Evolutionary conservation across 2,888 invertebrate species (phyloP), one percentile per base, ranked within the genome.

Genomic region (Carcina quercana): DNA sequence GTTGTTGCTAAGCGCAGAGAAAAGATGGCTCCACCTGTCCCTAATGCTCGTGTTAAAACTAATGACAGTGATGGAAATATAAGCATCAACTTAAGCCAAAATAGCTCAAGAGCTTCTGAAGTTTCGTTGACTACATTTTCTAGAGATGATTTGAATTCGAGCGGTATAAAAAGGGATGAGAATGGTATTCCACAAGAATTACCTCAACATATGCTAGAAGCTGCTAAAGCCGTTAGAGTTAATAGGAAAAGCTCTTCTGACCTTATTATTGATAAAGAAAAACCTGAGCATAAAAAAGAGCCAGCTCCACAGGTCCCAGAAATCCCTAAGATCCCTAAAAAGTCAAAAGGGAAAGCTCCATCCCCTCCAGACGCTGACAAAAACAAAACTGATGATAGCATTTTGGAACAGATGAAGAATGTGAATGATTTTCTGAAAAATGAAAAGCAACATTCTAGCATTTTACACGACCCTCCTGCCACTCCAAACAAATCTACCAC

Each of bases 331-430:
- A 61, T 71, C 3, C 53, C 68, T 1, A 90, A 88, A 49, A 90
- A 88, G 59, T 86, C 83, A 25, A 92, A 92, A 64, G 88, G 91
- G 0, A 91, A 91, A 72, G 91, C 92, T 1, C 92, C 92, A 1
- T 87, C 88, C 0, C 91, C 91, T 1, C 91, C 91, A n/a, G 85
- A 85, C 29, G 38, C 47, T 1, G 82, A 83, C 13, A 83, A 67
- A 41, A 84, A 84, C 40, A 82, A 78, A 63, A 82, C 75, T 7
- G 79, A 82, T 39, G 83, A 83, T 34, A 84, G 79, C 38, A 83
- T 80, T 28, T 47, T 83, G 25, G 82, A 82, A 47, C 79, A 78
- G 43, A 40, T 82, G 33, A 70, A 70, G 21, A 70, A 73, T 30
- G 63, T 80, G 0, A 68, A 65, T 6, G 79, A 79, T 43, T 84